phyloP scores from a whole-genome alignment of 1,140 invertebrate species.

The Scaptodrosophila lebanonensis region DNA sequence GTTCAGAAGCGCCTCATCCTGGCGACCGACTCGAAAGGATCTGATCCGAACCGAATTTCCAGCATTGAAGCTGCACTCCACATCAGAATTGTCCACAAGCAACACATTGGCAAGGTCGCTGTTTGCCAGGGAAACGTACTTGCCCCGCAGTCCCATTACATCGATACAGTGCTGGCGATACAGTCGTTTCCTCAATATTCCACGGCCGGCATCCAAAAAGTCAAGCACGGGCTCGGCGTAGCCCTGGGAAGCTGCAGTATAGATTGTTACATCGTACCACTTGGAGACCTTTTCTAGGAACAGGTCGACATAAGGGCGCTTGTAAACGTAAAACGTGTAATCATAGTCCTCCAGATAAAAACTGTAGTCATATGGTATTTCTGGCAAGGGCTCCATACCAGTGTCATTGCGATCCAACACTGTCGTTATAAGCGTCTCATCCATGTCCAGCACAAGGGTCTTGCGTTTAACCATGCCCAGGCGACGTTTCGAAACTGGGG shows the following conservation, averaged over 20 bases:
- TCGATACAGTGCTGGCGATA: conserved; percentile 35
- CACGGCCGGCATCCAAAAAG: conserved; percentile 29
- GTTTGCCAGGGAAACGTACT: conserved; percentile 14
- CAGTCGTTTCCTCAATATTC: conserved; percentile 14
- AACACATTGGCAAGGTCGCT: conserved; percentile 23
- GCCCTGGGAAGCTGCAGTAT: conserved; percentile 14
- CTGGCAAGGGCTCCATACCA: background rate
- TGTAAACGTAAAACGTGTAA: conserved; percentile 27
- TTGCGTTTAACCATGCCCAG: conserved; percentile 28
- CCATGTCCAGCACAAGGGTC: conserved; percentile 46
- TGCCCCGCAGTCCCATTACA: conserved; percentile 14
- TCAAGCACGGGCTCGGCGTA: conserved; percentile 39
- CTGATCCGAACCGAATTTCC: conserved; percentile 33
- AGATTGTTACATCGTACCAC: conserved; percentile 47
- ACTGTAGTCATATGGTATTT: conserved; percentile 21
- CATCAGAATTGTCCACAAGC: conserved; percentile 28
- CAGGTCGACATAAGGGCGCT: conserved; percentile 43
- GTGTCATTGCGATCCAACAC: background rate
- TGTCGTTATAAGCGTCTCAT: conserved; percentile 35
- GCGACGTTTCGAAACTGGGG: conserved; percentile 20
- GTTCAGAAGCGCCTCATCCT: conserved; percentile 25
- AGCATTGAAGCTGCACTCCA: conserved; percentile 32
- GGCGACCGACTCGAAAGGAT: conserved; percentile 2
- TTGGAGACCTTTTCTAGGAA: conserved; percentile 40
- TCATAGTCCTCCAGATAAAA: background rate